These are phyloP conservation scores for Gallinago paraguaiae DNA, from an alignment of 2,113 vertebrate species.

Conservation along the genomic window DNA sequence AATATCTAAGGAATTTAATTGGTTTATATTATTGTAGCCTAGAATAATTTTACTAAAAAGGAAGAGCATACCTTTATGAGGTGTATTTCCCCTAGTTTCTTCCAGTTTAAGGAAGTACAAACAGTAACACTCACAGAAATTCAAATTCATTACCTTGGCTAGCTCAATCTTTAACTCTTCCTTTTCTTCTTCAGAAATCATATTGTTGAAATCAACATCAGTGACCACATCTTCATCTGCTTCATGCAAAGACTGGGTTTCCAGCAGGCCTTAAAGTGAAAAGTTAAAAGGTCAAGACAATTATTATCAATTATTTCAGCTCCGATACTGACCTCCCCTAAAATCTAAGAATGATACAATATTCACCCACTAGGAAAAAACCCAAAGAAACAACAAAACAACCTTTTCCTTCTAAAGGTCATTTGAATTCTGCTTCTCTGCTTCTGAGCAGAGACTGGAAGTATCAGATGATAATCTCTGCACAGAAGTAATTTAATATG, in stretches of 20 bases:
- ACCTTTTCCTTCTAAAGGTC: background rate
- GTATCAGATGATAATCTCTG: background rate
- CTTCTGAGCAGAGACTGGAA: background rate
- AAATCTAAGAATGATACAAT: background rate
- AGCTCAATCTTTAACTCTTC: constrained; percentile 90
- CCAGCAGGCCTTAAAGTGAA: constrained; percentile 83
- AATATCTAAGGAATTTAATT: background rate
- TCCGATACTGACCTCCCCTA: background rate
- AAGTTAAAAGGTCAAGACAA: constrained; percentile 21
- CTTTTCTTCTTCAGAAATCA: constrained; percentile 90
- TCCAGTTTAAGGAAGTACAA: background rate
- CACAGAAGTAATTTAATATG: background rate
- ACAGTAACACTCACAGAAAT: background rate
- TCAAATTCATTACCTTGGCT: constrained; percentile 80
- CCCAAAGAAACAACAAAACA: background rate
- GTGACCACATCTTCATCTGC: constrained; percentile 84
- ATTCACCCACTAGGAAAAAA: background rate
- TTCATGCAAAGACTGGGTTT: constrained; percentile 84
- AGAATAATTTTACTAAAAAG: background rate
- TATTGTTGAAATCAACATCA: constrained; percentile 82
- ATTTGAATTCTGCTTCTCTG: background rate
- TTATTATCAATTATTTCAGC: background rate
- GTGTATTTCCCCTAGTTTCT: background rate
- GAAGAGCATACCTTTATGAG: background rate
- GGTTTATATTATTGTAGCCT: background rate